These are phyloP conservation scores for Nettapus auritus DNA, from an alignment of 2,113 vertebrate genomes.

Conservation along the genomic window DNA sequence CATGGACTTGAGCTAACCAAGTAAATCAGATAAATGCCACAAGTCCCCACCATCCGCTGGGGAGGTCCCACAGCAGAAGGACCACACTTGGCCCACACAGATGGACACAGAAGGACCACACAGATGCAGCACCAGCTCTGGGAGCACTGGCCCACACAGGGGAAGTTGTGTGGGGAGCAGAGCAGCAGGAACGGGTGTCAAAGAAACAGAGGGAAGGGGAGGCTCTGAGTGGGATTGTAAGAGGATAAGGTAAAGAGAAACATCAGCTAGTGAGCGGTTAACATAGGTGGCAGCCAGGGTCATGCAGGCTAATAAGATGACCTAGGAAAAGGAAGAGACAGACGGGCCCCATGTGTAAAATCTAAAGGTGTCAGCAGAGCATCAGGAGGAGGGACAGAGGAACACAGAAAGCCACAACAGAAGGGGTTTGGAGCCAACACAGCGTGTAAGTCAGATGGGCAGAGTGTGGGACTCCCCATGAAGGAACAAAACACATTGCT, in stretches of 20 bases:
- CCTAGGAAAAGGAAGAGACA: background rate
- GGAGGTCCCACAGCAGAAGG: background rate
- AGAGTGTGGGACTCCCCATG: accelerated
- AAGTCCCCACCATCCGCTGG: background rate
- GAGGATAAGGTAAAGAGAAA: background rate
- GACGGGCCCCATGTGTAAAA: background rate
- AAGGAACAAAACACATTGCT: background rate
- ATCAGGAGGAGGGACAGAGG: background rate
- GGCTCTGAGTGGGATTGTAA: background rate
- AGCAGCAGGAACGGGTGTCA: background rate
- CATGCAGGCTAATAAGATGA: background rate
- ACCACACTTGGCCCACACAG: background rate
- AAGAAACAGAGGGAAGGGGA: background rate
- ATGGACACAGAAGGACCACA: background rate
- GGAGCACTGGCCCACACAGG: too few species aligned
- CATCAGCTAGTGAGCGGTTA: background rate
- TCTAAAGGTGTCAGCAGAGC: background rate
- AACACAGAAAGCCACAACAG: background rate
- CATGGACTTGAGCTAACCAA: background rate
- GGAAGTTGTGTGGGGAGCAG: background rate
- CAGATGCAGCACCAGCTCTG: background rate
- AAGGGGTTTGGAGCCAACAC: background rate
- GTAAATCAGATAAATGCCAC: background rate
- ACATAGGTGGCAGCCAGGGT: accelerated
- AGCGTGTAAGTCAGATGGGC: background rate